Conservation (phyloP, 2,797 vertebrate genomes). For the Oreochromis mossambicus region DNA sequence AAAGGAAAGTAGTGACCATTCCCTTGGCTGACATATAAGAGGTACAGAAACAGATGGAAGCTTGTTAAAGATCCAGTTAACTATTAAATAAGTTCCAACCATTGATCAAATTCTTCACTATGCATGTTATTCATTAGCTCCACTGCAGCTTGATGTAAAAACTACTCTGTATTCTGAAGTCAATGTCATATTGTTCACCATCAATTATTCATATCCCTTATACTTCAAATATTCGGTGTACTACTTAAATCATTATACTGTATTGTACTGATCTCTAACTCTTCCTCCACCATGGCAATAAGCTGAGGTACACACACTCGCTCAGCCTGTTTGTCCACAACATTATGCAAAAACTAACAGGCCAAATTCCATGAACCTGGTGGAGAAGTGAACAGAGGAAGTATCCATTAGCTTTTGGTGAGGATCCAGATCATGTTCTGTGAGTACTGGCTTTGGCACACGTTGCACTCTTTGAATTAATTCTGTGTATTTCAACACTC, state of each 20-base stretch:
- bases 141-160: neutral
- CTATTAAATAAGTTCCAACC: neutral
- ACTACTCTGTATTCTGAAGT: neutral
- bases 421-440: neutral
- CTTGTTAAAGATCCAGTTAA: neutral
- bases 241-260: neutral
- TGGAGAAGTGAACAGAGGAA: neutral
- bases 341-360: neutral
- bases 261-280: neutral
- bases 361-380: neutral
- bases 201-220: neutral
- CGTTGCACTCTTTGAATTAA: neutral
- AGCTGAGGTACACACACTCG: neutral
- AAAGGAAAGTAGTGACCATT: conserved; percentile 93
- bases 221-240: neutral
- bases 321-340: neutral
- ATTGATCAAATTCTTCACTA: neutral
- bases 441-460: neutral
- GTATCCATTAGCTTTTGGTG: neutral
- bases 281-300: neutral
- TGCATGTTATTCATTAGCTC: neutral
- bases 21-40: conserved; percentile 78
- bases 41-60: conserved; percentile 20
- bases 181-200: neutral
- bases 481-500: neutral